These are phyloP conservation scores for Fulica atra DNA, from an alignment of 2,113 vertebrate species.

Conservation along the genomic window DNA sequence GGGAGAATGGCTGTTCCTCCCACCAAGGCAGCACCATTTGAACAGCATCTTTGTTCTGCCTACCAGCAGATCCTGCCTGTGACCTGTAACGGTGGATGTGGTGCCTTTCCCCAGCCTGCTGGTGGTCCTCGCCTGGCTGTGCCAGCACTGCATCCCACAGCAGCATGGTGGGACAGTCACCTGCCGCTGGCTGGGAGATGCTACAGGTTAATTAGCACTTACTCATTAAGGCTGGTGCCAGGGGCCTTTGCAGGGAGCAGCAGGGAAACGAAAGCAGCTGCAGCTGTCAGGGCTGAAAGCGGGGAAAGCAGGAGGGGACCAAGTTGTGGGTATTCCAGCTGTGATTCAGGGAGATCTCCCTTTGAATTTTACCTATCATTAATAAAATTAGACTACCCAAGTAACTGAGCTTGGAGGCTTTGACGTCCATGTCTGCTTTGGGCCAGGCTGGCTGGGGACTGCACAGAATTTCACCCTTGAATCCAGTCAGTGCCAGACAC, in stretches of 20 bases:
- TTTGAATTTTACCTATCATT: not conserved
- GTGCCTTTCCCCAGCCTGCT: not conserved
- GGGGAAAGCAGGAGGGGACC: not conserved
- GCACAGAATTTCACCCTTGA: not conserved
- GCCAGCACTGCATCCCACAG: accelerated
- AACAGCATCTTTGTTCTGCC: not conserved
- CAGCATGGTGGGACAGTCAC: not conserved
- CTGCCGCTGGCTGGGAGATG: accelerated
- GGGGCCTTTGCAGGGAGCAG: not conserved
- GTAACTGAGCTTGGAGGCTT: not conserved
- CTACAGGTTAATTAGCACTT: not conserved
- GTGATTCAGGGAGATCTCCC: not conserved
- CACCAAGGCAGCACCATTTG: not conserved
- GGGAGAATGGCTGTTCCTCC: not conserved
- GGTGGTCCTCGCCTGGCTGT: not conserved
- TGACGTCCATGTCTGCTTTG: not conserved
- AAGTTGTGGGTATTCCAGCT: not conserved
- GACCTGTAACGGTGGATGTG: accelerated
- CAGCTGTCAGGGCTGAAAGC: accelerated
- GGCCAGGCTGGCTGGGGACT: not conserved
- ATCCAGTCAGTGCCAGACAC: not conserved
- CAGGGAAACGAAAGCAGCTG: not conserved
- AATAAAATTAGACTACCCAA: accelerated
- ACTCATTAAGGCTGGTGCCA: not conserved
- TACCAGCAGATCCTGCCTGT: accelerated